Base-by-base conservation (phyloP, 2,797 vertebrate genomes). In the Myripristis murdjan region DNA sequence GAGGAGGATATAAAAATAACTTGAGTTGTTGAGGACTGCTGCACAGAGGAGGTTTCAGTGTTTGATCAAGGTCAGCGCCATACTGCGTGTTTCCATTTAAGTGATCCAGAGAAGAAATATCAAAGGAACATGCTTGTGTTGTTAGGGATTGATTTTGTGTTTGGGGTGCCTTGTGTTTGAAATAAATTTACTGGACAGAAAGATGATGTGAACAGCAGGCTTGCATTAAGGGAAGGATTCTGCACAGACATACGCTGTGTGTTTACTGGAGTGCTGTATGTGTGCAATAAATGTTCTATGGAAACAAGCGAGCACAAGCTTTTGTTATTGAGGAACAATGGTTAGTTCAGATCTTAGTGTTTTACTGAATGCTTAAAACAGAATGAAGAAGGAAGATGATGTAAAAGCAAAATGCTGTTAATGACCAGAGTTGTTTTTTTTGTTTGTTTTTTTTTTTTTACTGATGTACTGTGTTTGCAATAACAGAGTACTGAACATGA, bases 211-310 rank as follows among this genome's bases (percentile, higher is more conserved):
- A 64, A 70, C 37, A 57, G 24, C 1, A 9, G 65, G 35, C 24
- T 61, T 43, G 37, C 18, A 39, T 48, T 71, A 53, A 64, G 44
- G n/a, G 28, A 80, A 70, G 61, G 51, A 72, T 73, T 68, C 78
- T 54, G 11, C 43, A 73, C 26, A 59, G 37, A 75, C 49, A 28
- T 31, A 47, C 33, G 33, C 39, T 4, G 0, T 33, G 43, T 51
- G 28, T 84, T 70, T 73, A 58, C 7, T 0, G n/a, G n/a, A 63
- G 22, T 60, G 39, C 4, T 2, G 72, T 66, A 61, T 79, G 60
- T 65, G 73, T 75, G 20, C 68, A 65, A 44, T 72, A 16, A 35
- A 73, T 60, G 8, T 37, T 33, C 6, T 64, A 26, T 64, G 18
- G 47, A 24, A 35, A 60, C 64, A 70, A 44, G 5, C 31, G 20